Evolutionary conservation across 2,797 vertebrate genomes (phyloP), one percentile per base, ranked within the genome.

Genomic region (Alcedo quadribrachys): DNA sequence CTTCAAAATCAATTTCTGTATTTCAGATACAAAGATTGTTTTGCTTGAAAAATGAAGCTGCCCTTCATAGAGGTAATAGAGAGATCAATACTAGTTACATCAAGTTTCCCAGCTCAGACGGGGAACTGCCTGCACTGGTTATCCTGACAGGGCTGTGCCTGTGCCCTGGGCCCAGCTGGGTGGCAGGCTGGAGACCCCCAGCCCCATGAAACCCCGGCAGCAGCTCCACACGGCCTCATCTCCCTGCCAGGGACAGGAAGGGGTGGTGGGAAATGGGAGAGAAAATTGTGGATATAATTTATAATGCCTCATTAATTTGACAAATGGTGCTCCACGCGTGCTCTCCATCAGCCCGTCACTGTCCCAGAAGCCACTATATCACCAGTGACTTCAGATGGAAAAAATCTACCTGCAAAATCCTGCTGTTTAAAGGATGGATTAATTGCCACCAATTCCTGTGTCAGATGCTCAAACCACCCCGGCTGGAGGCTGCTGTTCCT

Each of bases 241-340:
- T 75, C 91, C 63, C 77, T 74, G 55, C 73, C 77, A 67, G 89
- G 0, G 12, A 70, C 77, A 79, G 70, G 80, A 89, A 90, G 40
- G 86, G 85, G 69, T 0, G 18, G 77, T 0, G 5, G 82, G 80
- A 94, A 96, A 85, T 30, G 58, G 87, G 58, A 96, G 91, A 91
- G 85, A 91, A 93, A 95, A 92, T 79, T 83, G 94, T 91, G 91
- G 95, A 37, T 84, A 74, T 93, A 85, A 92, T 93, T 96, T 95
- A 88, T 86, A 80, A 93, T 53, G 94, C 92, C 92, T 96, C 94
- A 86, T 95, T 96, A 93, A 94, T 92, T 92, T 94, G 96, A 94
- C 90, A 90, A 96, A 93, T 81, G 92, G 75, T 0, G 61, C 92
- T 43, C 73, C 83, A 67, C n/a, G 85, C 78, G 19, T 73, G 87